phyloP scores from a whole-genome alignment of 2,113 vertebrate genomes.

The Caranx ignobilis region DNA sequence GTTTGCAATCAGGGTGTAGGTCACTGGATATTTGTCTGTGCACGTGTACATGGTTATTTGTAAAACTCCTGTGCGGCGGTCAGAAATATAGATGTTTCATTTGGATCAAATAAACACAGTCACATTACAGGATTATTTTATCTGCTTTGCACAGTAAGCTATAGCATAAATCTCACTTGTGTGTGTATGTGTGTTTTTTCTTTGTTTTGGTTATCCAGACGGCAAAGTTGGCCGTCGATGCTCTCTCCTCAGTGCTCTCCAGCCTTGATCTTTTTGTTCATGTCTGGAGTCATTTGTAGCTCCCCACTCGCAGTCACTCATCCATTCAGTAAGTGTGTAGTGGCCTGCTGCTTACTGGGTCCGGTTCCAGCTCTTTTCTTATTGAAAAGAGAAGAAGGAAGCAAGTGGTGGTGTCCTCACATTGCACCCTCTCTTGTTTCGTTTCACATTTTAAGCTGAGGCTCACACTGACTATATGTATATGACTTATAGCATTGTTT shows the following conservation, averaged over 20 bases:
- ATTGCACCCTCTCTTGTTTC: background rate
- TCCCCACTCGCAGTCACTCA: conserved; percentile 60
- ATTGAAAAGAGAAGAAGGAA: conserved; percentile 33
- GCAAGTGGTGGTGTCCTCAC: conserved; percentile 3
- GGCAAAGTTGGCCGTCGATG: conserved; percentile 23
- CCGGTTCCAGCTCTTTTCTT: conserved; percentile 44
- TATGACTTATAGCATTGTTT: background rate
- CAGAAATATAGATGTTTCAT: background rate
- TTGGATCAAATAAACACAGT: background rate
- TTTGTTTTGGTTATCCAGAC: conserved; percentile 5
- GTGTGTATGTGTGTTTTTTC: background rate
- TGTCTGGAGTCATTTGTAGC: conserved; percentile 63
- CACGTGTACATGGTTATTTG: background rate
- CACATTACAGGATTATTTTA: too few species aligned
- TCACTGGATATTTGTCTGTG: too few species aligned
- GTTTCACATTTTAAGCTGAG: conserved; percentile 10
- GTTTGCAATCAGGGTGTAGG: background rate
- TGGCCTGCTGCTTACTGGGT: conserved; percentile 62
- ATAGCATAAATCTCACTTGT: background rate
- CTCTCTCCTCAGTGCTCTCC: conserved; percentile 35
- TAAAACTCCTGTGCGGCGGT: background rate
- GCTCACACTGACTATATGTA: background rate
- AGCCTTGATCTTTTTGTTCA: conserved; percentile 50
- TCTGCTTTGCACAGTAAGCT: background rate
- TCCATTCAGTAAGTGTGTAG: conserved; percentile 54